Percentiles rank a stretch among this genome's conserved stretches.
phyloP scores from a whole-genome alignment of 2,888 invertebrate genomes.

The Bellardia pandia region DNA sequence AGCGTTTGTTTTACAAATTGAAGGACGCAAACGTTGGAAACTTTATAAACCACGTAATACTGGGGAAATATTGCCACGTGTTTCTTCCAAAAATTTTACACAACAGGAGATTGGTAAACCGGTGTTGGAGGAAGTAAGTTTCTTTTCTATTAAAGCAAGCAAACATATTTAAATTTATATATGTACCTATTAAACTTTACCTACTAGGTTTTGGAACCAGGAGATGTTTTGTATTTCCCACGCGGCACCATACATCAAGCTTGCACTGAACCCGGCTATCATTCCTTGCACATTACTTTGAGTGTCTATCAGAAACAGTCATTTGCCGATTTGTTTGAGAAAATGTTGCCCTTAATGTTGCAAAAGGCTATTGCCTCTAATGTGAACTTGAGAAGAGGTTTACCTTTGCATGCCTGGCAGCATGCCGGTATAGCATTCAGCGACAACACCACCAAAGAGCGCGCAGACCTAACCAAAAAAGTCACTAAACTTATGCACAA shows the following conservation, averaged over 20 bases:
- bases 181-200: slow-evolving; percentile 1
- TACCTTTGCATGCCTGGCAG: slow-evolving; percentile 91
- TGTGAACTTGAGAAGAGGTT: slow-evolving; percentile 89
- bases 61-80: slow-evolving; percentile 90
- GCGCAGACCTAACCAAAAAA: slow-evolving; percentile 84
- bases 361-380: slow-evolving; percentile 89
- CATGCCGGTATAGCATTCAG: slow-evolving; percentile 90
- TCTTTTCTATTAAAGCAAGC: neutral
- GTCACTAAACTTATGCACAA: slow-evolving; percentile 69
- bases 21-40: slow-evolving; percentile 97
- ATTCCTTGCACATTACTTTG: slow-evolving; percentile 97
- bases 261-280: slow-evolving; percentile 89
- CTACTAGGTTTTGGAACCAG: slow-evolving; percentile 88
- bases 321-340: slow-evolving; percentile 95
- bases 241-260: slow-evolving; percentile 95
- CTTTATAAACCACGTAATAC: slow-evolving; percentile 91
- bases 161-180: neutral
- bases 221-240: slow-evolving; percentile 97
- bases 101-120: slow-evolving; percentile 91
- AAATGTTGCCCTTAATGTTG: slow-evolving; percentile 90
- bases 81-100: slow-evolving; percentile 91
- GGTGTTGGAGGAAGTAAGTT: slow-evolving; percentile 87
- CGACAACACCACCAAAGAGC: slow-evolving; percentile 84
- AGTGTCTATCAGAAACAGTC: slow-evolving; percentile 96
- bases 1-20: slow-evolving; percentile 97